These are phyloP conservation scores for Brevimyrus niger DNA, from an alignment of 2,113 vertebrate species.

Conservation along the genomic window DNA sequence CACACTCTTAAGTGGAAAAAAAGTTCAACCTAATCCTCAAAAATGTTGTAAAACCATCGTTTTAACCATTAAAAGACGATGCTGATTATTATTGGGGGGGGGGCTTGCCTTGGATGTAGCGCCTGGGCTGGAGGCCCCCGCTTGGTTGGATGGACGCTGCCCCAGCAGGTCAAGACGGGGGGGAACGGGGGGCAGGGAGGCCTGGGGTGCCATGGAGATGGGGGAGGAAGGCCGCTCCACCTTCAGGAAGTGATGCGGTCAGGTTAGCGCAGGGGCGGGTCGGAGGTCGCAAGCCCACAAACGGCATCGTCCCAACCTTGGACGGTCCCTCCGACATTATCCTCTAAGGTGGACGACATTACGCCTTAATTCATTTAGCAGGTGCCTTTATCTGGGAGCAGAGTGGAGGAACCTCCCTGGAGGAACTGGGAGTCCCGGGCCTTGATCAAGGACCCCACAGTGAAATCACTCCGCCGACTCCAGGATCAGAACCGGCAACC, in stretches of 20 bases:
- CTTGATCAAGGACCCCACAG: neutral
- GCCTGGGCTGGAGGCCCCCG: conserved; percentile 76
- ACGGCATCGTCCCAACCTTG: neutral
- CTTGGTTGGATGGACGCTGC: conserved; percentile 66
- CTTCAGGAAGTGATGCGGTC: conserved; percentile 46
- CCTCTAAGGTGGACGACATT: neutral
- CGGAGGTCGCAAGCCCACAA: neutral
- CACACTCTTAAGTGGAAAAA: neutral
- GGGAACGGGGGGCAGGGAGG: conserved; percentile 83
- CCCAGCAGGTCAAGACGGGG: conserved; percentile 86
- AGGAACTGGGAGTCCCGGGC: neutral
- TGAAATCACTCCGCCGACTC: neutral
- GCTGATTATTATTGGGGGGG: neutral
- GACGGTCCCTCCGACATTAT: neutral
- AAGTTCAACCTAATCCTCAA: neutral
- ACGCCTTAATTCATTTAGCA: neutral
- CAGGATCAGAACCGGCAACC: neutral
- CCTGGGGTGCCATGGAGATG: conserved; percentile 76
- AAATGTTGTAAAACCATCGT: neutral
- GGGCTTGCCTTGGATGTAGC: conserved; percentile 72
- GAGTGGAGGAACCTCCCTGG: too few relatives aligned
- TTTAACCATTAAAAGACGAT: neutral
- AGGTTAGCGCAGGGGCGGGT: neutral
- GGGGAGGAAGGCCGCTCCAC: conserved; percentile 91
- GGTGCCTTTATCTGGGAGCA: neutral